Base-by-base conservation (phyloP, 2,113 vertebrate species). In the Amia ocellicauda region DNA sequence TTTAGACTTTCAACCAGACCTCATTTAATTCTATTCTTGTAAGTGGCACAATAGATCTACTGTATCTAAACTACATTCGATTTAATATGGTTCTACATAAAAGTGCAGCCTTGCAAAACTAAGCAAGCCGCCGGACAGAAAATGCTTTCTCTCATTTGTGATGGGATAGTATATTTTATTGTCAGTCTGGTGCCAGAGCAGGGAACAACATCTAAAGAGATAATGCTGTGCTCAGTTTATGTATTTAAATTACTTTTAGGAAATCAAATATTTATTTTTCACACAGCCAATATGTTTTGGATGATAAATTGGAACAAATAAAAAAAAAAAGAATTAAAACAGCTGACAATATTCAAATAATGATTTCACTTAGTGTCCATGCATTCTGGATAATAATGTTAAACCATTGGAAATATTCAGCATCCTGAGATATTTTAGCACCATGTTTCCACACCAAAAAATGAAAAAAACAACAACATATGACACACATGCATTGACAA, bases 101-200 rank as follows among this genome's bases (percentile, higher is more conserved):
- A 58, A 13, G 54, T 51, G 62, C 28, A 28, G 31, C 16, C 3
- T 27, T 55, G 31, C 16, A 10, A 11, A 20, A 22, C 41, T 55
- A 27, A 53, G 27, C 29, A 36, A 22, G 28, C n/a, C 36, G 54
- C 20, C 45, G 50, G 60, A 69, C 58, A 52, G 58, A 51, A 47
- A 31, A 47, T 27, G 57, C 28, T 49, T 49, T 28, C 26, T 58
- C 28, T 36, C 57, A 58, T 57, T 40, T 56, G 60, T 55, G 50
- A 24, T 59, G 40, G n/a, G 28, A 62, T n/a, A 54, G 66, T 24
- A 68, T 23, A 58, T 69, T 20, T 24, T 58, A 53, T 23, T 17
- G 7, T 22, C 17, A 7, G 49, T 23, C 2, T 11, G 20, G 42
- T 20, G 24, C 53, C 62, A 65, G 24, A 60, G n/a, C 52, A 43